Evolutionary conservation across 2,797 vertebrate species (phyloP).

Genomic region (Bucorvus abyssinicus): DNA sequence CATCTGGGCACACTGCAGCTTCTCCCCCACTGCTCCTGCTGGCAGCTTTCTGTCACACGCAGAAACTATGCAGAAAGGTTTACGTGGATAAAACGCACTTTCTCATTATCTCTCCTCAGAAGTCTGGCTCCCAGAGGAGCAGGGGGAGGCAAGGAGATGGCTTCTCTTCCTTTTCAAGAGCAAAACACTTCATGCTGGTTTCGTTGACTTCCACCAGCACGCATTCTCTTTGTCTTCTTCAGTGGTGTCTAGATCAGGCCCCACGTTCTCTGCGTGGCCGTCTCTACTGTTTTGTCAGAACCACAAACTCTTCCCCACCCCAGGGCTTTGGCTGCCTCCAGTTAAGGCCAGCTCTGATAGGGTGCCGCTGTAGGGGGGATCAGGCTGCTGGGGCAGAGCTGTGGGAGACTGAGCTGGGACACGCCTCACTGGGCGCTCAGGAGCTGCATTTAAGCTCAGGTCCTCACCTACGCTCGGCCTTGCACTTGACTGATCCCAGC

Average conservation of each 20-base stretch:
- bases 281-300: background rate
- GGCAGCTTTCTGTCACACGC: background rate
- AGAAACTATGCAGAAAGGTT: background rate
- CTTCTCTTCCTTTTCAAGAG: background rate
- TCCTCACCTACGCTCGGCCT: fast-evolving
- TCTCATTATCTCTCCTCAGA: background rate
- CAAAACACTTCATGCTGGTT: background rate
- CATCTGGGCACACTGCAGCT: background rate
- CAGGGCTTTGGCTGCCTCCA: background rate
- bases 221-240: background rate
- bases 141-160: background rate
- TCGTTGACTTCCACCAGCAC: background rate
- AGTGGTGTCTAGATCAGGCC: fast-evolving
- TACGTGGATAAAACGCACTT: background rate
- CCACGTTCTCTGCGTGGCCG: background rate
- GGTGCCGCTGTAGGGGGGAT: background rate
- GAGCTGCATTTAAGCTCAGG: background rate
- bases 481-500: fast-evolving
- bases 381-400: background rate
- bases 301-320: background rate
- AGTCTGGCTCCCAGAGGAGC: background rate
- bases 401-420: fast-evolving
- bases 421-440: fast-evolving
- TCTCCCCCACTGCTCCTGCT: background rate
- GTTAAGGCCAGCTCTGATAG: background rate